These are phyloP conservation scores for Trinectes maculatus DNA, from an alignment of 2,113 vertebrate species.

Conservation along the genomic window DNA sequence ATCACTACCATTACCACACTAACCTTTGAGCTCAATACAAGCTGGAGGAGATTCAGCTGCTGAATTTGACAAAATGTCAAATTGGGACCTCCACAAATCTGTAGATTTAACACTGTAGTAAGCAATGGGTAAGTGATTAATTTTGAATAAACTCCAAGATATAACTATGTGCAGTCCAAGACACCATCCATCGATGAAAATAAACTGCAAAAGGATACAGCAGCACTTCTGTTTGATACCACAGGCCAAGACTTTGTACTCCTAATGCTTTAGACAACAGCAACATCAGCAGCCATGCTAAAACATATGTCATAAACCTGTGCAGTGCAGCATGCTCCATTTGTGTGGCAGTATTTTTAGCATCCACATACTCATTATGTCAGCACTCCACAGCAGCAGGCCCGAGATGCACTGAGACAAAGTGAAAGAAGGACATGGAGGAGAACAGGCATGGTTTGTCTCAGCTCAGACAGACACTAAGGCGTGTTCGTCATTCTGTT, in stretches of 20 bases:
- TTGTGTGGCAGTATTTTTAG: conserved; percentile 81
- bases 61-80: neutral
- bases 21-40: conserved; percentile 42
- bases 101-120: neutral
- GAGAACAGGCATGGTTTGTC: conserved; percentile 38
- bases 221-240: neutral
- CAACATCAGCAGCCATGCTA: conserved; percentile 22
- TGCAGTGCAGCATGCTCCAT: conserved; percentile 60
- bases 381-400: conserved; percentile 55
- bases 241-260: neutral
- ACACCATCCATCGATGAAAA: conserved; percentile 18
- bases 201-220: neutral
- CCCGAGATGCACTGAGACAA: conserved; percentile 31
- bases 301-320: conserved; percentile 54
- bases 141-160: neutral
- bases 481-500: neutral
- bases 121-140: neutral
- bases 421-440: conserved; percentile 37
- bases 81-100: neutral
- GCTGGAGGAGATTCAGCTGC: neutral
- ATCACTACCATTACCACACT: conserved; percentile 41
- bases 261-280: conserved; percentile 12
- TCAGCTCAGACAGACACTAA: conserved; percentile 25
- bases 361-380: conserved; percentile 65
- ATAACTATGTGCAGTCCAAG: neutral